phyloP scores from a whole-genome alignment of 2,797 vertebrate genomes.

The Octomys mimax region DNA sequence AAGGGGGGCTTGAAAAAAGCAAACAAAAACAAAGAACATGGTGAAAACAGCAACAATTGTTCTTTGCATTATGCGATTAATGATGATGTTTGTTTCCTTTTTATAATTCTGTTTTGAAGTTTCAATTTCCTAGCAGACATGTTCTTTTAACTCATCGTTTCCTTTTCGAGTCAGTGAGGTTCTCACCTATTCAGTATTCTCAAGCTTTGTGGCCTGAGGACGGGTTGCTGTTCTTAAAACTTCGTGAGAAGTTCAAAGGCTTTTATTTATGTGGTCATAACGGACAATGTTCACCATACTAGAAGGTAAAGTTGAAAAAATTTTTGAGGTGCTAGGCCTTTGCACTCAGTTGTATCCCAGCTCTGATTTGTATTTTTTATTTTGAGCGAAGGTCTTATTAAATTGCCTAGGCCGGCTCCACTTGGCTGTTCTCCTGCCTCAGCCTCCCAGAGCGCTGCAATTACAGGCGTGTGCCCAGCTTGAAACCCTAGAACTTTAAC shows the following conservation, averaged over 20 bases:
- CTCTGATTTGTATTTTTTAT: background rate
- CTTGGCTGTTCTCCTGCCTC: background rate
- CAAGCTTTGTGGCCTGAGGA: background rate
- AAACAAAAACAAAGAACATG: background rate
- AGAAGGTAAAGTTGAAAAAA: background rate
- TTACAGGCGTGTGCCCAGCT: background rate
- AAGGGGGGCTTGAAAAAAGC: background rate
- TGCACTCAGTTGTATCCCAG: background rate
- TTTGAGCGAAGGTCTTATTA: background rate
- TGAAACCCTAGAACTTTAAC: background rate
- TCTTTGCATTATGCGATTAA: background rate
- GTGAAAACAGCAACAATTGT: background rate
- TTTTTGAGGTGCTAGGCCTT: background rate
- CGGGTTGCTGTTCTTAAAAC: conserved; percentile 1
- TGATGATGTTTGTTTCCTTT: conserved; percentile 1
- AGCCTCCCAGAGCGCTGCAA: background rate
- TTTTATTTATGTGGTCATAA: background rate
- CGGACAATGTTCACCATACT: background rate
- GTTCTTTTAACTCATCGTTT: background rate
- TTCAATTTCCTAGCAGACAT: conserved; percentile 6
- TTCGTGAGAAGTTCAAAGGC: background rate
- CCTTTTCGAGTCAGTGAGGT: background rate
- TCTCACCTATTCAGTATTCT: background rate
- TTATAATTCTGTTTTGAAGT: background rate
- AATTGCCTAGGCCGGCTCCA: background rate